Evolutionary conservation across 2,888 invertebrate genomes (phyloP), one percentile per base, ranked within the genome.

Genomic region (Heliconius sara): DNA sequence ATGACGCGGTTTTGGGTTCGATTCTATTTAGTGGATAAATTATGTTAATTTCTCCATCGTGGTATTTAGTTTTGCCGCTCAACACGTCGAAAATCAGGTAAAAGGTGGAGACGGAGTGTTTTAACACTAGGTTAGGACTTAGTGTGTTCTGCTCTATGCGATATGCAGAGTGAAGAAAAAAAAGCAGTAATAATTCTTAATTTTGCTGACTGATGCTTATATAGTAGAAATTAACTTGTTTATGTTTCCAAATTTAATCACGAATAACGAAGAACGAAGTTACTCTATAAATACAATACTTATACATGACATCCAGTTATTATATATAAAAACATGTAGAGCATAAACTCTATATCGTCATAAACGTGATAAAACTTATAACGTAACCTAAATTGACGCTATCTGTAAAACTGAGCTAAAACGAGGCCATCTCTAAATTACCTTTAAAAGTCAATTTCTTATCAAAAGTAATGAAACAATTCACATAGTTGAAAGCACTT

Each of bases 401-500:
- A 72, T 72, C 57, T 57, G 34, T 43, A 72, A 72, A 72, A 52
- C 72, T 72, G 12, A 72, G 52, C 22, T 72, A 22, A 57, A 22
- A 57, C 72, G 57, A 34, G 57, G 72, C 72, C 57, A 57, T 57
- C 34, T 71, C 70, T 77, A 77, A 43, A 63, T 77, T 70, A 77
- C 77, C 70, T 70, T 77, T 72, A 72, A 76, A 76, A 72, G 72
- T 72, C 76, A 66, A 67, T 76, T 72, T 66, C 43, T 65, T 79
- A 76, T 72, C 47, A 65, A 79, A 71, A 76, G 76, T 71, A 76
- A 77, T 72, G 76, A 79, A 73, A 79, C 76, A 79, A 52, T 71
- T 76, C 76, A 79, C 79, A 76, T 71, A 72, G 66, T 77, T 39
- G 66, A 77, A 57, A 72, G 72, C 76, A 77, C 80, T 82, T 77